Evolutionary conservation across 1,140 invertebrate species (phyloP).

Genomic region (Lethrus apterus): DNA sequence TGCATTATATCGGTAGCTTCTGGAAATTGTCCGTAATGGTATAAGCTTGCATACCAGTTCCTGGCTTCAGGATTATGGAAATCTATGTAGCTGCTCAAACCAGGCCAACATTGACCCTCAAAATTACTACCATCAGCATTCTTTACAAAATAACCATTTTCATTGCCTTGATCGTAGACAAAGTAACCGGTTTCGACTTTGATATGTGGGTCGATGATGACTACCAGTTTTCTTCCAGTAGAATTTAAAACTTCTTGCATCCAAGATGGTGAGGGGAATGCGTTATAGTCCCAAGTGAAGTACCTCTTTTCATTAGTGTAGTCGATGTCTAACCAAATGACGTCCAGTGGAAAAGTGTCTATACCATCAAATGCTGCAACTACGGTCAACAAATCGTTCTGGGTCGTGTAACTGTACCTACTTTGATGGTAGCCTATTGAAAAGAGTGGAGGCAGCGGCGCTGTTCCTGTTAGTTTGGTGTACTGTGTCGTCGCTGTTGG

Average conservation of each 20-base stretch:
- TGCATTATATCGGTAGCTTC: slow-evolving; percentile 52
- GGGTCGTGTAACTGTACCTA: slow-evolving; percentile 70
- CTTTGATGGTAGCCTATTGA: slow-evolving; percentile 64
- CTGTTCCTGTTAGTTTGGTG: slow-evolving; percentile 71
- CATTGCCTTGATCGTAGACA: slow-evolving; percentile 50
- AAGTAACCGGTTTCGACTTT: slow-evolving; percentile 56
- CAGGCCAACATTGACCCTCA: slow-evolving; percentile 61
- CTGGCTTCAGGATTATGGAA: slow-evolving; percentile 57
- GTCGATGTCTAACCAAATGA: slow-evolving; percentile 71
- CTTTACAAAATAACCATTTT: slow-evolving; percentile 52
- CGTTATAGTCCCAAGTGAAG: slow-evolving; percentile 59
- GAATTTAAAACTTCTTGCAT: slow-evolving; percentile 55
- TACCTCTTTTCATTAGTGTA: slow-evolving; percentile 67
- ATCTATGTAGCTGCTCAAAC: slow-evolving; percentile 61
- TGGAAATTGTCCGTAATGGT: slow-evolving; percentile 47
- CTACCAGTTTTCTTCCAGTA: slow-evolving; percentile 60
- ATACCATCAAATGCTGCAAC: slow-evolving; percentile 53
- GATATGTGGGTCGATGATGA: slow-evolving; percentile 68
- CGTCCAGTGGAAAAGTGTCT: slow-evolving; percentile 62
- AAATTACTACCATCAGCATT: slow-evolving; percentile 54
- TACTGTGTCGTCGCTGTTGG: slow-evolving; percentile 83
- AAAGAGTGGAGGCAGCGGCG: slow-evolving; percentile 40
- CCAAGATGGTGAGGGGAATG: slow-evolving; percentile 54
- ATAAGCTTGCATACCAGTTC: slow-evolving; percentile 57
- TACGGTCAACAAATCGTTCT: slow-evolving; percentile 57